These are phyloP conservation scores for Acanthurus lineatus DNA, from an alignment of 2,797 vertebrate genomes.

Conservation along the genomic window DNA sequence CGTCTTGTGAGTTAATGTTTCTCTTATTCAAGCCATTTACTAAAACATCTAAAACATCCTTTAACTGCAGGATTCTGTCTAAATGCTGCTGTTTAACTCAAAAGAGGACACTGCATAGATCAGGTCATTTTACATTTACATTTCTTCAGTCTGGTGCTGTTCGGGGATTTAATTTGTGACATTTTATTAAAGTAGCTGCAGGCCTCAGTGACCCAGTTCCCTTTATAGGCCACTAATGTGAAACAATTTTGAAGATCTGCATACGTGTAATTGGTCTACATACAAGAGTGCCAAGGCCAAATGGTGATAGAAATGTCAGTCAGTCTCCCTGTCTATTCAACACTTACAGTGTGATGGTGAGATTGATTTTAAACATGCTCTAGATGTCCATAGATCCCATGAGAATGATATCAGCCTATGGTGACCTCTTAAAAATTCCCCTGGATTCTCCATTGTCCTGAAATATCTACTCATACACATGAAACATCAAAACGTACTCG, in stretches of 20 bases:
- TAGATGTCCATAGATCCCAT: not conserved
- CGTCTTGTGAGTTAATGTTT: not conserved
- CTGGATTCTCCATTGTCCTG: not conserved
- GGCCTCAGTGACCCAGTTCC: slow-evolving; percentile 65
- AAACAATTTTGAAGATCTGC: slow-evolving; percentile 52
- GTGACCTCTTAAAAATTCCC: not conserved
- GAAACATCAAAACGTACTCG: not conserved
- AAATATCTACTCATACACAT: not conserved
- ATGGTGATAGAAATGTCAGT: slow-evolving; percentile 17
- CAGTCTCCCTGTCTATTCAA: not conserved
- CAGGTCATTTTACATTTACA: slow-evolving; percentile 29
- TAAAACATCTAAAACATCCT: not conserved
- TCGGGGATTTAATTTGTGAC: slow-evolving; percentile 53
- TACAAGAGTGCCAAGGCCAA: slow-evolving; percentile 25
- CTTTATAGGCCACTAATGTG: slow-evolving; percentile 58
- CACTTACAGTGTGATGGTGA: not conserved
- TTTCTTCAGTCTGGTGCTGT: slow-evolving; percentile 43
- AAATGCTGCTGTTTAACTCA: not conserved
- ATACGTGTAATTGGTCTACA: slow-evolving; percentile 36
- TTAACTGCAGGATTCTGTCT: not conserved
- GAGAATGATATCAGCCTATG: not conserved
- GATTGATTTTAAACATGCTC: not conserved
- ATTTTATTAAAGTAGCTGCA: slow-evolving; percentile 56
- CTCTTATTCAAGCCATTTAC: not conserved
- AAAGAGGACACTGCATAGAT: not conserved